A percentile compares a stretch with the other conserved stretches of the same genome.
Conservation (phyloP, 2,113 vertebrate genomes). For the Cyanoramphus novaezelandiae region DNA sequence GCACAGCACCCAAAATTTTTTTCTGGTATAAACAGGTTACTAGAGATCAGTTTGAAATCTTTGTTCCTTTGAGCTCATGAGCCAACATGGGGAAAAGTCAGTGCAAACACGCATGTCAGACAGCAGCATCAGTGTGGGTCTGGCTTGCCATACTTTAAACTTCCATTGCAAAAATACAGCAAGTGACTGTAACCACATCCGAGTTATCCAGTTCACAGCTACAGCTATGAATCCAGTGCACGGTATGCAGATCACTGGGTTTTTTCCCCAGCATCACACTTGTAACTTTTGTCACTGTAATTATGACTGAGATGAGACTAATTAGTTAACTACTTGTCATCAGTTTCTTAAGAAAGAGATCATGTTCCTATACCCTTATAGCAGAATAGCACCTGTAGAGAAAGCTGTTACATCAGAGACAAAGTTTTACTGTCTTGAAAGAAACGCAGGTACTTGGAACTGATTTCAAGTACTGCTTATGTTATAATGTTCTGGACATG, state of each 20-base stretch:
- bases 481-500: not conserved
- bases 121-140: not conserved
- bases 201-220: not conserved
- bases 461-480: not conserved
- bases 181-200: not conserved
- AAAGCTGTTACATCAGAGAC: not conserved
- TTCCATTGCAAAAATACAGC: not conserved
- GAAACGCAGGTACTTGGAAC: not conserved
- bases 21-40: not conserved
- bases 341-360: not conserved
- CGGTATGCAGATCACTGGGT: not conserved
- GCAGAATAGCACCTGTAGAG: not conserved
- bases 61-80: not conserved
- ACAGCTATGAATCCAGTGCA: not conserved
- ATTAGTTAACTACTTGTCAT: not conserved
- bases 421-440: not conserved
- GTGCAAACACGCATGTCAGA: not conserved
- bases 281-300: not conserved
- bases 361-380: rapidly evolving
- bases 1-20: not conserved
- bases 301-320: not conserved
- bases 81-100: not conserved
- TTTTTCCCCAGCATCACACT: not conserved
- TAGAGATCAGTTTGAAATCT: not conserved
- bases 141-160: not conserved